Conservation (phyloP, 2,888 invertebrate species). For the Himalopsyche tibetana region DNA sequence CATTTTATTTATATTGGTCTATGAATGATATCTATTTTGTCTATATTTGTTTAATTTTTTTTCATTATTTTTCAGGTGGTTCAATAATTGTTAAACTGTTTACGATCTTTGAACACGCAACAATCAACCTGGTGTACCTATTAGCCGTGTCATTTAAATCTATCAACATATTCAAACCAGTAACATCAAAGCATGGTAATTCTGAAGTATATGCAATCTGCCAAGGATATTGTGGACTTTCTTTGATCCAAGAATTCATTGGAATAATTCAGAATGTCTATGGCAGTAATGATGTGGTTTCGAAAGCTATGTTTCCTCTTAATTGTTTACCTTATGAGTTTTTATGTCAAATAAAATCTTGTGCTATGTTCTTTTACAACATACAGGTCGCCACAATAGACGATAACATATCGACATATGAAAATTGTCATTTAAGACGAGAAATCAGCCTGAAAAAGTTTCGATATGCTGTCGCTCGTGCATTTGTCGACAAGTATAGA, state of each 20-base stretch:
- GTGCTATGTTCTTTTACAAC: slow-evolving; percentile 81
- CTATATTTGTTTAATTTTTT: no score
- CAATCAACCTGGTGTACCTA: slow-evolving; percentile 87
- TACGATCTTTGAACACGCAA: slow-evolving; percentile 90
- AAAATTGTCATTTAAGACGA: slow-evolving; percentile 48
- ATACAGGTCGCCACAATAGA: slow-evolving; percentile 83
- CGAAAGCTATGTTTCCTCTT: slow-evolving; percentile 78
- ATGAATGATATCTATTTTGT: no score
- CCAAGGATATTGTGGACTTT: slow-evolving; percentile 77
- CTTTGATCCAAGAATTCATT: slow-evolving; percentile 72
- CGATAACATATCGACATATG: slow-evolving; percentile 81
- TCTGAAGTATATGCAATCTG: slow-evolving; percentile 94
- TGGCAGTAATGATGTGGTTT: slow-evolving; percentile 71
- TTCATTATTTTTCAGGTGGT: slow-evolving; percentile 78
- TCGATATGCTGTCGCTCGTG: slow-evolving; percentile 75
- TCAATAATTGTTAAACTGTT: slow-evolving; percentile 92
- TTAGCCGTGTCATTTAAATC: slow-evolving; percentile 85
- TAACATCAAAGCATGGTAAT: slow-evolving; percentile 95
- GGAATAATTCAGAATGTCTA: slow-evolving; percentile 73
- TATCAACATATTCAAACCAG: slow-evolving; percentile 90
- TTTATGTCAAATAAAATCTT: slow-evolving; percentile 80
- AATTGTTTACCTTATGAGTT: slow-evolving; percentile 80
- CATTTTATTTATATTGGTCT: no score
- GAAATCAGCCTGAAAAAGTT: slow-evolving; percentile 76
- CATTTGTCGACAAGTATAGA: slow-evolving; percentile 79